Evolutionary conservation across 2,113 vertebrate species (phyloP), one percentile per base, ranked within the genome.

Genomic region (Ctenomys sociabilis): DNA sequence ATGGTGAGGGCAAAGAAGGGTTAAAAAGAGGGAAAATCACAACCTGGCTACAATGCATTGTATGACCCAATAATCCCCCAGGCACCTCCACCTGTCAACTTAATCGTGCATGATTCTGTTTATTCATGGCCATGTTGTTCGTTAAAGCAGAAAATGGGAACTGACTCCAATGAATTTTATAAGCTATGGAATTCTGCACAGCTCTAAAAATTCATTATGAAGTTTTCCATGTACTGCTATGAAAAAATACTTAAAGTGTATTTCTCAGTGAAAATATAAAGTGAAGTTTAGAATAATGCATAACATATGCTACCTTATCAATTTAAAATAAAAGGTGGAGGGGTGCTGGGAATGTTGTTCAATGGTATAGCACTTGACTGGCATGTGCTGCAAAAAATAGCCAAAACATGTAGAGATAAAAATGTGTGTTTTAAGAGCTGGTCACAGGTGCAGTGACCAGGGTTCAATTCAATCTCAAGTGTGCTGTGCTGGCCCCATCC

Each of bases 1-100:
- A 87, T 66, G 63, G 88, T 30, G 84, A 57, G 82, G 30, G 90
- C 22, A 85, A 63, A 96, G 90, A 78, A 88, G 57, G 26, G 52
- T 83, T 68, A 37, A 85, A 85, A 32, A 85, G 59, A 82, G 45
- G 84, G 54, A 30, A 81, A 59, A 90, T 92, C 66, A 87, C 77
- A 88, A 43, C 52, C 68, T 35, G 78, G 66, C 45, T 45, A 26
- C 19, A 11, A 24, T 22, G 88, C 32, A 11, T 24, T 35, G 63
- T 35, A 32, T 16, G 70, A 78, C 52, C 59, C 32, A 80, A 37
- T 54, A 82, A 17, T 17, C 54, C 49, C 24, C 7, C 1, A 6
- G 3, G 1, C 1, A 13, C 7, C 80, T 32, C 73, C 45, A 5
- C 0, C 0, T 22, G 61, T 81, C 88, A 57, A 30, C 26, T 24